Evolutionary conservation across 2,888 invertebrate species (phyloP), one percentile per base, ranked within the genome.

Genomic region (Dexiosoma caninum): DNA sequence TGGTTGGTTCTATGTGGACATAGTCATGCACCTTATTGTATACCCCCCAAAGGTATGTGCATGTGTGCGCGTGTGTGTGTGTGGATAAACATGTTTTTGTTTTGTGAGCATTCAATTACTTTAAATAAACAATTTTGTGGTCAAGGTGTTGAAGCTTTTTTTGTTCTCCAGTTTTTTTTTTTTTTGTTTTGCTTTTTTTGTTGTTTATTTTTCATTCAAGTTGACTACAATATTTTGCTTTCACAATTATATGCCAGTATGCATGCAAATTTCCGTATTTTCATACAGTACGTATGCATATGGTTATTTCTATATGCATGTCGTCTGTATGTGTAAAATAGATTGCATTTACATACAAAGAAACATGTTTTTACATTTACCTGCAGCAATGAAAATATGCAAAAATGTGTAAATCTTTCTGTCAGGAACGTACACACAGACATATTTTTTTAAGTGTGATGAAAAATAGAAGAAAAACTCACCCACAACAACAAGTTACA

Each of bases 41-140:
- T n/a, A n/a, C n/a, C n/a, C n/a, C n/a, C n/a, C n/a, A n/a, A n/a
- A n/a, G n/a, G 0, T 27, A n/a, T 7, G 16, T n/a, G 27, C 23
- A 51, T 27, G n/a, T 21, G 2, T 21, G 10, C n/a, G 32, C 7
- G 16, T 53, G 53, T 53, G 10, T 19, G 23, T 30, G 10, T 35
- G 40, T 32, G 19, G 30, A 19, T 16, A 8, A 23, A n/a, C 9
- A 5, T 14, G 35, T 32, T 71, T 12, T 19, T 49, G 35, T 16
- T 60, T 30, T 51, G 60, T 42, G 9, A 46, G 51, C 59, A 71
- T 60, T 51, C 59, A 71, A 60, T 71, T 71, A 60, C 55, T 59
- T 71, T 46, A 51, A 51, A 71, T 60, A 71, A 71, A 71, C 59
- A 71, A 60, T 71, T 59, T 51, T 71, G 71, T 71, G 60, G 71